Conservation (phyloP, 37 sponge, comb jelly and placozoan species). For the Haliclona indistincta region DNA sequence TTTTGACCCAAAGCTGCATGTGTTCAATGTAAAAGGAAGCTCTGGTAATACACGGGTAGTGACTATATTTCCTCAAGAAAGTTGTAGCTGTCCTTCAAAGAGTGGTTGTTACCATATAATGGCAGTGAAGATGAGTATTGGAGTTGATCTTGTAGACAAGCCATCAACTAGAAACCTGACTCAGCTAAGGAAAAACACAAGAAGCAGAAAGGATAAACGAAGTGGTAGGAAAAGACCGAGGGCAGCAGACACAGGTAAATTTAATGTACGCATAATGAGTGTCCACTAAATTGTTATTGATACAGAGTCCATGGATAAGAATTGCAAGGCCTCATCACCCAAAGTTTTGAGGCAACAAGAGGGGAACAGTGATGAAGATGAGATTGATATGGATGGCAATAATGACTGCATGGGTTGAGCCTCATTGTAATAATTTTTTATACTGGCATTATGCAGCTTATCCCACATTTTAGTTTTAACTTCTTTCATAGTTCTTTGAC, state of each 20-base stretch:
- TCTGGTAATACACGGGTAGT: slow-evolving; percentile 12
- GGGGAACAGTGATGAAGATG: no score
- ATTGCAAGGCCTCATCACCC: no score
- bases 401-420: no score
- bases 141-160: neutral
- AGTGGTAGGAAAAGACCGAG: neutral
- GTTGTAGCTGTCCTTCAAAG: slow-evolving; percentile 20
- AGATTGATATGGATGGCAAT: no score
- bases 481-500: no score
- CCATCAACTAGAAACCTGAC: neutral
- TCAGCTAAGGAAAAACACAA: neutral
- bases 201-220: neutral
- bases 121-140: neutral
- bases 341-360: no score
- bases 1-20: slow-evolving; percentile 16
- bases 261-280: no score
- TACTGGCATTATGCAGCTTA: no score
- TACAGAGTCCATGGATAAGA: no score
- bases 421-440: no score
- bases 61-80: slow-evolving; percentile 15
- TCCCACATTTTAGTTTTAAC: no score
- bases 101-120: slow-evolving; percentile 8
- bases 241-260: neutral
- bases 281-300: no score
- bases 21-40: slow-evolving; percentile 18